phyloP scores from a whole-genome alignment of 2,888 invertebrate species.

The Coremacera marginata region DNA sequence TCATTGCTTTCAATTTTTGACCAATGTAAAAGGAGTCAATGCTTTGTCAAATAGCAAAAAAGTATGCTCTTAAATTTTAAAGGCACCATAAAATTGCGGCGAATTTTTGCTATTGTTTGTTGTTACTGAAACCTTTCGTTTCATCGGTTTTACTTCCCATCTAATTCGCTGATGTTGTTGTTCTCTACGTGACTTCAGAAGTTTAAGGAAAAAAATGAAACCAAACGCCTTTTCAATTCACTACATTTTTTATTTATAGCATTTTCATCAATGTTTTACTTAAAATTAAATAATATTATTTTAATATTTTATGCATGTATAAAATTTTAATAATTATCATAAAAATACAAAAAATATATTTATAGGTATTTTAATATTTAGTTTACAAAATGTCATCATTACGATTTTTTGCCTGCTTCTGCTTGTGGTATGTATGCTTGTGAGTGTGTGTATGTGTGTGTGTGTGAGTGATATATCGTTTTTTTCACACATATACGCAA shows the following conservation, averaged over 20 bases:
- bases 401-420: constrained; percentile 34
- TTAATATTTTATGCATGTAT: constrained; percentile 47
- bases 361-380: constrained; percentile 8
- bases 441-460: background rate
- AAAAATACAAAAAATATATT: constrained; percentile 10
- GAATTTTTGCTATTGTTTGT: too few relatives aligned
- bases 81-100: too few relatives aligned
- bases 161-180: too few relatives aligned
- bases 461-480: too few relatives aligned
- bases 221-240: constrained; percentile 53
- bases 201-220: constrained; percentile 34
- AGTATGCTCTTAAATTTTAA: too few relatives aligned
- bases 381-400: constrained; percentile 23
- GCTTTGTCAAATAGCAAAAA: too few relatives aligned
- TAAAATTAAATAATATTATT: constrained; percentile 58
- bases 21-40: too few relatives aligned
- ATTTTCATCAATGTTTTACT: constrained; percentile 61
- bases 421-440: constrained; percentile 32
- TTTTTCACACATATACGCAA: background rate
- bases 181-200: too few relatives aligned
- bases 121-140: too few relatives aligned
- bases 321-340: constrained; percentile 36
- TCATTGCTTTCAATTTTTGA: too few relatives aligned
- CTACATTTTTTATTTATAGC: constrained; percentile 66
- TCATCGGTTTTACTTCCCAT: too few relatives aligned